Evolutionary conservation across 2,113 vertebrate species (phyloP).

Genomic region (Paradoxurus hermaphroditus): DNA sequence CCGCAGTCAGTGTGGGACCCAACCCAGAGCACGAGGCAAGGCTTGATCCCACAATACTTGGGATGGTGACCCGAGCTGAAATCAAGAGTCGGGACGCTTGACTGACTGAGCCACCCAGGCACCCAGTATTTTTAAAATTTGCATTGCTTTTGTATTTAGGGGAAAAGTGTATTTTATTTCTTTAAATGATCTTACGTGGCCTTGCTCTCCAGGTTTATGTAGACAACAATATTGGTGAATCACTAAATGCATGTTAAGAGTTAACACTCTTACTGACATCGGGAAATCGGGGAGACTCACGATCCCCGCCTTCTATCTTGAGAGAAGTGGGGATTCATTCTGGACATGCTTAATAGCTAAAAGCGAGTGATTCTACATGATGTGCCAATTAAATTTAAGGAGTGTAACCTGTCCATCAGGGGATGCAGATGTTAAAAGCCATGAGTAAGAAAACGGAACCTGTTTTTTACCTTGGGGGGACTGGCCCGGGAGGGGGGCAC

Average conservation of each 20-base stretch:
- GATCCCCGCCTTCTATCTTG: not conserved
- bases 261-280: not conserved
- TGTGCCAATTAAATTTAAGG: not conserved
- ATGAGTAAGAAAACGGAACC: not conserved
- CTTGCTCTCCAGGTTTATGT: not conserved
- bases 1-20: too few species aligned
- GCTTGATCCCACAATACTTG: too few species aligned
- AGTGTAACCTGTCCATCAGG: not conserved
- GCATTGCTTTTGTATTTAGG: not conserved
- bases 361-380: not conserved
- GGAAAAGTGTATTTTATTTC: not conserved
- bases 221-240: not conserved
- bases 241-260: not conserved
- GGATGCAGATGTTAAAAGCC: not conserved
- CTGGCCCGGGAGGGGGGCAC: not conserved
- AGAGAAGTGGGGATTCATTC: not conserved
- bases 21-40: too few species aligned
- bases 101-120: too few species aligned
- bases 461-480: not conserved
- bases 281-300: not conserved
- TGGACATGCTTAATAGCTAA: not conserved
- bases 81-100: too few species aligned
- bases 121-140: not conserved
- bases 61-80: too few species aligned
- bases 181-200: not conserved